Evolutionary conservation across 2,113 vertebrate genomes (phyloP).

Genomic region (Onychostoma macrolepis): DNA sequence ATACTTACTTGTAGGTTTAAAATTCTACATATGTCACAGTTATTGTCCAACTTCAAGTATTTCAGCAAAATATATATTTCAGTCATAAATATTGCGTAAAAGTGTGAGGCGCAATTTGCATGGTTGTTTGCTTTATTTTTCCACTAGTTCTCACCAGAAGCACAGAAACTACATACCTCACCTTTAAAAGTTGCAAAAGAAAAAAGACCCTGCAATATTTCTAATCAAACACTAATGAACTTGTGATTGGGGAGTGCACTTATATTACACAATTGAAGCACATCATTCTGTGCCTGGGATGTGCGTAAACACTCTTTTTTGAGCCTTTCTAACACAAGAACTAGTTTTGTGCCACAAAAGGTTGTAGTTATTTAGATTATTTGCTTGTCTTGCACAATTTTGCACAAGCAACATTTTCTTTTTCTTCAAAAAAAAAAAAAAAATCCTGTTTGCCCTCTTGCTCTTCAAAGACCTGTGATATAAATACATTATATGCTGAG

Average conservation of each 20-base stretch:
- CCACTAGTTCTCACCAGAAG: too few relatives aligned
- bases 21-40: too few relatives aligned
- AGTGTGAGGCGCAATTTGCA: too few relatives aligned
- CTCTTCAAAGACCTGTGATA: background rate
- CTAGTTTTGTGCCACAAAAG: background rate
- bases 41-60: too few relatives aligned
- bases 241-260: background rate
- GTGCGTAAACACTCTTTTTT: background rate
- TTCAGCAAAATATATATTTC: too few relatives aligned
- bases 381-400: background rate
- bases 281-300: background rate
- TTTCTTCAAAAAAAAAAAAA: background rate
- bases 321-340: background rate
- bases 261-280: too few relatives aligned
- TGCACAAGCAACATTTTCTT: too few relatives aligned
- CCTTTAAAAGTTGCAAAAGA: too few relatives aligned
- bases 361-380: background rate
- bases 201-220: background rate
- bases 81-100: too few relatives aligned
- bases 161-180: too few relatives aligned
- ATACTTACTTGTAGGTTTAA: too few relatives aligned
- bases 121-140: too few relatives aligned
- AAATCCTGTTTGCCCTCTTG: slow-evolving; percentile 13
- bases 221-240: background rate
- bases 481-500: background rate